Conservation (phyloP, 1,140 invertebrate genomes). For the Cheumatopsyche charites region DNA sequence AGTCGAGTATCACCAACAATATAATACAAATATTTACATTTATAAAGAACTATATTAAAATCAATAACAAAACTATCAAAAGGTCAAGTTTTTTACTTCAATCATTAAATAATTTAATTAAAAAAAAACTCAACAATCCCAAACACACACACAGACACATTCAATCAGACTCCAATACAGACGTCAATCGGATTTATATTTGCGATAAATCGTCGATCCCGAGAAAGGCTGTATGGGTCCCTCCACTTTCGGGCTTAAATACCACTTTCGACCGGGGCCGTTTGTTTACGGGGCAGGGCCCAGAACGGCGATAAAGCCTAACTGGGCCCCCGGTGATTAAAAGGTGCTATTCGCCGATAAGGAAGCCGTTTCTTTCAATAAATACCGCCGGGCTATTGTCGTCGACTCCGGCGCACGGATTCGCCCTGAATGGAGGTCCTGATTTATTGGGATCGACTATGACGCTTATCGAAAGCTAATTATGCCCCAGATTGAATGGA, state of each 20-base stretch:
- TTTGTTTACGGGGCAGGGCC: conserved; percentile 33
- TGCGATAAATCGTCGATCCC: conserved; percentile 15
- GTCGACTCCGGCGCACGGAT: conserved; percentile 10
- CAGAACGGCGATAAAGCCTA: conserved; percentile 8
- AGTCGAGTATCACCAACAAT: too few relatives aligned
- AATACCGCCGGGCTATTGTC: conserved; percentile 33
- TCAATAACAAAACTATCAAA: too few relatives aligned
- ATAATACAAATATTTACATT: too few relatives aligned
- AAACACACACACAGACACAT: not conserved
- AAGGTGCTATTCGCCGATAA: conserved; percentile 35
- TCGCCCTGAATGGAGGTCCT: conserved; percentile 22
- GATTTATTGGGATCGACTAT: conserved; percentile 8
- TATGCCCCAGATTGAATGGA: not conserved
- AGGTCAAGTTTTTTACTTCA: too few relatives aligned
- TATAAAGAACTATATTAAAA: too few relatives aligned
- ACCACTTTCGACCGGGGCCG: conserved; percentile 31
- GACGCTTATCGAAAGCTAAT: conserved; percentile 8
- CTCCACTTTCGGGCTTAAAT: conserved; percentile 3
- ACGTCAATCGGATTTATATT: conserved; percentile 34
- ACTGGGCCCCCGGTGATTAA: conserved; percentile 23
- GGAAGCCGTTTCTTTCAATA: conserved; percentile 40
- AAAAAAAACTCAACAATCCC: not conserved
- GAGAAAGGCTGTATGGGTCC: conserved; percentile 12
- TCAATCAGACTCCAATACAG: conserved; percentile 19
- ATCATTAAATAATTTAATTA: too few relatives aligned